Base-by-base conservation (phyloP, 2,113 vertebrate genomes). In the Campylomormyrus numenius region DNA sequence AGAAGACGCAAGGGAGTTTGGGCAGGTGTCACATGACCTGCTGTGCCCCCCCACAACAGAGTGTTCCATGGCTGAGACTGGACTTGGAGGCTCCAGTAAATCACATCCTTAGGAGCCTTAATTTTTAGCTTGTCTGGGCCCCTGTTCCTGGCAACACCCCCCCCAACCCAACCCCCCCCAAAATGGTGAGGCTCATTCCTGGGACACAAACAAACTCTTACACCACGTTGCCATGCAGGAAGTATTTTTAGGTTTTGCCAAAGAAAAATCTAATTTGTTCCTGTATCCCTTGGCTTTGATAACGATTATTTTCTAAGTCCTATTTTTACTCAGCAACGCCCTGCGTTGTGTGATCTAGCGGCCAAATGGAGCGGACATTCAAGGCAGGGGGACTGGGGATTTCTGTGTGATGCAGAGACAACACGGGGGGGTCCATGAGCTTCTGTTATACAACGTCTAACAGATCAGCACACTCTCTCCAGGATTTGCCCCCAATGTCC, bases 61-160 rank as follows among this genome's bases (percentile, higher is more conserved):
- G 74, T 88, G 42, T 89, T 92, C 91, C 88, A 87, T 85, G 88
- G 84, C 83, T 91, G 88, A 70, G 91, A 93, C 92, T 92, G 92
- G 93, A 93, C 93, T 90, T n/a, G 13, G 90, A 91, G 93, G 90
- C 93, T 94, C 93, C 93, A 94, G 92, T 91, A 94, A 94, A 94
- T 92, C 92, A 94, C 92, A 93, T 88, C 91, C 91, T 90, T 90
- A 88, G 90, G 90, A 92, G 90, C 92, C 92, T 92, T 93, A 92
- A 93, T 93, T 87, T 90, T 88, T 83, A 91, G 89, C 90, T 92
- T 90, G 91, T 93, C 91, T 92, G 92, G 89, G 90, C 90, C 90
- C 46, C n/a, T 31, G 62, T 70, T 70, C 62, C 27, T 31, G 10
- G 62, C 88, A 21, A 45, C 88, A 88, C 91, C 85, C 88, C 88